Conservation (phyloP, 1,140 invertebrate species). For the Aphelenchoides besseyi region DNA sequence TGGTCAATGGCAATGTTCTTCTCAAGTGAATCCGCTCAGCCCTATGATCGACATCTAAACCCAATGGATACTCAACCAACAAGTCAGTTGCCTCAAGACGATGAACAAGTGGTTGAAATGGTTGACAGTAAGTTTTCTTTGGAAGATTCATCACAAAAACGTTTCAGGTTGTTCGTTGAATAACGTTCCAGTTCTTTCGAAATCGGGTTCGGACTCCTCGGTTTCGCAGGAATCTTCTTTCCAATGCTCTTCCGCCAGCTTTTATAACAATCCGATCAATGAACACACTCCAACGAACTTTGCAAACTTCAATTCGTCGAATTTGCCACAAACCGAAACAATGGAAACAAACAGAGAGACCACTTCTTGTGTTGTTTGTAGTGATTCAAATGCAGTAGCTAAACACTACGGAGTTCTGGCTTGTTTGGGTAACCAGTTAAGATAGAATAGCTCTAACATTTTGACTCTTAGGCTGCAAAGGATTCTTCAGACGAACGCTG, state of each 20-base stretch:
- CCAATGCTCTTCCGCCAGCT: not conserved
- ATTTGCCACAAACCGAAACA: not conserved
- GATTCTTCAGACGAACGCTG: constrained; percentile 57
- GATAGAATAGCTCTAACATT: not conserved
- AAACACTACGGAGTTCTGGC: constrained; percentile 54
- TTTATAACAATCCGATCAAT: not conserved
- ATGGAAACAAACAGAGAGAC: not conserved
- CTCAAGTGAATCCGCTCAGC: too few species aligned
- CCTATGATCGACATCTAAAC: too few species aligned
- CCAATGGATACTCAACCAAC: not conserved
- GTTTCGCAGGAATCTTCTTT: not conserved
- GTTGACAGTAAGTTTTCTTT: not conserved
- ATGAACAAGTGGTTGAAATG: not conserved
- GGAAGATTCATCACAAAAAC: not conserved
- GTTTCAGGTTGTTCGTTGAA: not conserved
- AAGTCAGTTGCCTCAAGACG: not conserved
- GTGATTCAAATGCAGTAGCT: constrained; percentile 16
- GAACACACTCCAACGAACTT: not conserved
- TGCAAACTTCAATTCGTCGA: not conserved
- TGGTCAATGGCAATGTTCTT: too few species aligned
- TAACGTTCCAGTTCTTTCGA: not conserved
- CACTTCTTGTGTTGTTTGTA: constrained; percentile 31
- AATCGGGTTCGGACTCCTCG: not conserved
- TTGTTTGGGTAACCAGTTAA: constrained; percentile 45
- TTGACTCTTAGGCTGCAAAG: constrained; percentile 26